These are phyloP conservation scores for Noctua janthe DNA, from an alignment of 2,888 invertebrate species.

Conservation along the genomic window DNA sequence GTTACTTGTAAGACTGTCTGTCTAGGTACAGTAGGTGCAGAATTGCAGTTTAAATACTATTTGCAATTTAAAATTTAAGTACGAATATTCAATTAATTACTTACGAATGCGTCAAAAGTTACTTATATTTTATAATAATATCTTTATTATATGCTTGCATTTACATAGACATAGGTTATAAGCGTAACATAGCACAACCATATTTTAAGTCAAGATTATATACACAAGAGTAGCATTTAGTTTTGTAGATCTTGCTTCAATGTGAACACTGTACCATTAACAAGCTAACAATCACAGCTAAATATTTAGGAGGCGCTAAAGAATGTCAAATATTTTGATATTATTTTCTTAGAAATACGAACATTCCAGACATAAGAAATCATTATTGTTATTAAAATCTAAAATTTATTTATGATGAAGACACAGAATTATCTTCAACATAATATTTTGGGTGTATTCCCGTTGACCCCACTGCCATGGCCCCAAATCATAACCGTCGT, in stretches of 20 bases:
- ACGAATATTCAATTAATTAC: neutral
- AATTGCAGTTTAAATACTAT: constrained; percentile 37
- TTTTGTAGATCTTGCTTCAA: neutral
- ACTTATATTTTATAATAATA: constrained; percentile 1
- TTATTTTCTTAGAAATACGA: constrained; percentile 7
- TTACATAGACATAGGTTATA: constrained; percentile 31
- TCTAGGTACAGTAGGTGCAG: constrained; percentile 3
- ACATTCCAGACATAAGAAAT: constrained; percentile 27
- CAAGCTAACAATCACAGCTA: neutral
- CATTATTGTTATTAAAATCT: constrained; percentile 11
- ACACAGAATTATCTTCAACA: neutral
- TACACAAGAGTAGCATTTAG: neutral
- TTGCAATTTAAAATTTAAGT: neutral
- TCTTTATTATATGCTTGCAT: constrained; percentile 15
- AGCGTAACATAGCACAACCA: constrained; percentile 6
- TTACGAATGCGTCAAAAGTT: constrained; percentile 42
- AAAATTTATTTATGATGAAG: neutral
- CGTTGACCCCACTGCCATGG: too few species aligned
- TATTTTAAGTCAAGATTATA: neutral
- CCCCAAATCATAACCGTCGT: too few species aligned
- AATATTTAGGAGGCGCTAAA: neutral
- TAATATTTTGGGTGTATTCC: neutral
- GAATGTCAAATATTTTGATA: constrained; percentile 27
- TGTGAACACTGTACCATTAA: constrained; percentile 2
- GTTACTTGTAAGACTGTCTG: neutral